These are phyloP conservation scores for Chrysolina haemoptera DNA, from an alignment of 2,888 invertebrate species.

Conservation along the genomic window DNA sequence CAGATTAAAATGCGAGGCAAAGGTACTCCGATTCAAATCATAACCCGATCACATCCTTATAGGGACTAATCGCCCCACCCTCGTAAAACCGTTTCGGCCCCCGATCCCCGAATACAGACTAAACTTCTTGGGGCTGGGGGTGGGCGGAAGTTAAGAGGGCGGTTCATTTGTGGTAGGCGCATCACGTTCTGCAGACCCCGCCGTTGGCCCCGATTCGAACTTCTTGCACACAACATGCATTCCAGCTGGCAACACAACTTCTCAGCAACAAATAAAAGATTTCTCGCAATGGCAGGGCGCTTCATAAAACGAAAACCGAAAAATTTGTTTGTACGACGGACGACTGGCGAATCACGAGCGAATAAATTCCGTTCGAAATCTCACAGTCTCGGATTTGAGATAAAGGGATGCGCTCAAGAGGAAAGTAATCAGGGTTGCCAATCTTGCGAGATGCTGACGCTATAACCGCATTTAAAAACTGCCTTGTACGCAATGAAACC, in stretches of 20 bases:
- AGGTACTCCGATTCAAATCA: too few species aligned
- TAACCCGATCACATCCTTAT: too few species aligned
- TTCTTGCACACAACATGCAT: constrained; percentile 43
- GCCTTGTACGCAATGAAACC: too few species aligned
- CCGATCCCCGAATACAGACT: neutral
- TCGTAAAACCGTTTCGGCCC: neutral
- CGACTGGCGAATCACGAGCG: neutral
- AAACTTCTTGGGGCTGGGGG: neutral
- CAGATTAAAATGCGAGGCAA: too few species aligned
- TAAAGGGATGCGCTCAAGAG: constrained; percentile 1
- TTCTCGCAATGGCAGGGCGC: neutral
- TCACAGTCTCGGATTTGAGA: neutral
- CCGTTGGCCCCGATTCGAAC: constrained; percentile 39
- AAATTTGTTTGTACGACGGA: constrained; percentile 11
- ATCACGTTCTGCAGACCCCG: constrained; percentile 38
- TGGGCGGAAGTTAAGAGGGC: constrained; percentile 10
- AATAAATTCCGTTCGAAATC: neutral
- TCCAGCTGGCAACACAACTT: constrained; percentile 38
- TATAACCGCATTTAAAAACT: too few species aligned
- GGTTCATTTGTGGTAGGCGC: constrained; percentile 35
- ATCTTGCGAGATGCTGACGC: too few species aligned
- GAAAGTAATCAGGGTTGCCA: neutral
- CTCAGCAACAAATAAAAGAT: constrained; percentile 34
- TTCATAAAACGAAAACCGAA: constrained; percentile 6
- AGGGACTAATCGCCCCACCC: neutral